These are phyloP conservation scores for Balaeniceps rex DNA, from an alignment of 2,113 vertebrate genomes.

Conservation along the genomic window DNA sequence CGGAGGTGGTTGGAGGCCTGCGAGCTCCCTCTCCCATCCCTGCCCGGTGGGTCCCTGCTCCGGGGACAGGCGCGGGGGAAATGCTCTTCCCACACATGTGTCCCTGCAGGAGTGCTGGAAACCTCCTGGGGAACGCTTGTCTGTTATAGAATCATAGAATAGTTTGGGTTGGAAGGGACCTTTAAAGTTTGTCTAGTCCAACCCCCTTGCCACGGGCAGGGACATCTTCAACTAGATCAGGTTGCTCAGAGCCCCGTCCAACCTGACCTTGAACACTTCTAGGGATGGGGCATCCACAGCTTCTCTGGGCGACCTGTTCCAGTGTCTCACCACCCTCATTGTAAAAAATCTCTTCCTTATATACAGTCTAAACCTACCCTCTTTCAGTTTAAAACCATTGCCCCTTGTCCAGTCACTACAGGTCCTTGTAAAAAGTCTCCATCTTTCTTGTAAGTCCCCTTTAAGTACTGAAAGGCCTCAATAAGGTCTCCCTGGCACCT, in stretches of 20 bases:
- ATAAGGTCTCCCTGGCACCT: fast-evolving
- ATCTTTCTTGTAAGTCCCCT: neutral
- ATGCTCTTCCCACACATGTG: fast-evolving
- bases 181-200: neutral
- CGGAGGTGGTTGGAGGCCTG: neutral
- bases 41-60: fast-evolving
- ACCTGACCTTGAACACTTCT: neutral
- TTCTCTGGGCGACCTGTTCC: neutral
- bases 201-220: neutral
- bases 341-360: neutral
- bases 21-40: neutral
- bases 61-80: neutral
- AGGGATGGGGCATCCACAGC: neutral
- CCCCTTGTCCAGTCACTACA: neutral
- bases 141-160: neutral
- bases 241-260: neutral
- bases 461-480: fast-evolving
- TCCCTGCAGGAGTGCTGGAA: neutral
- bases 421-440: neutral
- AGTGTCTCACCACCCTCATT: neutral
- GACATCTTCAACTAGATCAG: neutral
- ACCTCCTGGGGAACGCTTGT: neutral
- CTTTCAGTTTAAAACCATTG: neutral
- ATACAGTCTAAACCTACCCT: neutral
- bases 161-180: neutral